phyloP scores from a whole-genome alignment of 2,888 invertebrate genomes.

The Brachylomia viminalis region DNA sequence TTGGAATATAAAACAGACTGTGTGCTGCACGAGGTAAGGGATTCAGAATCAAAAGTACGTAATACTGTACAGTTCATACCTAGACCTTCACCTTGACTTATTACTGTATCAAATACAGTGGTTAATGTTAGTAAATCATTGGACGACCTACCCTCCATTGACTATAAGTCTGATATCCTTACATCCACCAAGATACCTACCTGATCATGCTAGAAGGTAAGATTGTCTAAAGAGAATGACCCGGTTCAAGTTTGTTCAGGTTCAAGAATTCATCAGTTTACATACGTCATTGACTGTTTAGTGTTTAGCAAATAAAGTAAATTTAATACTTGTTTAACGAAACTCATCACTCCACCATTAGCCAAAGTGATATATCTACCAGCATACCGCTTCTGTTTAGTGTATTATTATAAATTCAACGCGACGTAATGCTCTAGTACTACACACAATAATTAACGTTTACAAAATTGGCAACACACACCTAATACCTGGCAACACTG shows the following conservation, averaged over 20 bases:
- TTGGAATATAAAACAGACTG: not conserved
- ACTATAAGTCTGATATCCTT: not conserved
- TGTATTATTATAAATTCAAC: slow-evolving; percentile 50
- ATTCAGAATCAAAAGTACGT: not conserved
- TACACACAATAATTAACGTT: slow-evolving; percentile 57
- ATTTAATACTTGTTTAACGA: not conserved
- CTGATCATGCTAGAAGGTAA: not conserved
- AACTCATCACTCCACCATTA: slow-evolving; percentile 9
- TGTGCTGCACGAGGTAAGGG: not conserved
- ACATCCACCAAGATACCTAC: not conserved
- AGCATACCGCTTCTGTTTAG: slow-evolving; percentile 35
- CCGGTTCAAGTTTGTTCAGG: slow-evolving; percentile 46
- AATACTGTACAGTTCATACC: not conserved
- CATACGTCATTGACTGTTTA: slow-evolving; percentile 29
- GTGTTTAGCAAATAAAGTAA: slow-evolving; percentile 8
- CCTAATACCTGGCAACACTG: slow-evolving; percentile 58
- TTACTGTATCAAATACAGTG: not conserved
- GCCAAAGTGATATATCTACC: slow-evolving; percentile 15
- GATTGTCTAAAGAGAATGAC: not conserved
- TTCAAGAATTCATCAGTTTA: slow-evolving; percentile 36
- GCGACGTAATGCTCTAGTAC: slow-evolving; percentile 38
- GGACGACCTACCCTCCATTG: not conserved
- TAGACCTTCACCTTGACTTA: not conserved
- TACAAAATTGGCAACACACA: slow-evolving; percentile 67
- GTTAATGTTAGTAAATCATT: not conserved